Conservation (phyloP, 2,888 invertebrate species). For the Allygus modestus region DNA sequence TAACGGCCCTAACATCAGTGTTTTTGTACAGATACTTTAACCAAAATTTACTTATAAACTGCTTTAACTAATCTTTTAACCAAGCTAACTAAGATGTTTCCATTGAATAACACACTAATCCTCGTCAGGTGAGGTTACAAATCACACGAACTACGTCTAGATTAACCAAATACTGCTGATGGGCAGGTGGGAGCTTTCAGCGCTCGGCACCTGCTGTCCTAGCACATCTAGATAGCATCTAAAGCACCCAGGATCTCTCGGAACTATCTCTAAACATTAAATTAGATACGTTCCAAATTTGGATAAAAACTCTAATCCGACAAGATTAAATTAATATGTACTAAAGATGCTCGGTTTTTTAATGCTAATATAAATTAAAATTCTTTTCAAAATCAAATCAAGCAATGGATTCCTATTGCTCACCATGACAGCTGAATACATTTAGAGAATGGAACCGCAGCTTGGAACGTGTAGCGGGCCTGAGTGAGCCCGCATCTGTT, state of each 20-base stretch:
- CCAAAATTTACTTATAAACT: no score
- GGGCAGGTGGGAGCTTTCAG: background rate
- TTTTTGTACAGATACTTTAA: no score
- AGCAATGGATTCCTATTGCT: no score
- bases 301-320: no score
- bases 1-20: no score
- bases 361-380: no score
- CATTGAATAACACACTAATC: no score
- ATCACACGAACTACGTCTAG: background rate
- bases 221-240: background rate
- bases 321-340: no score
- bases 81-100: no score
- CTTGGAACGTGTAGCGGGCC: background rate
- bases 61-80: no score
- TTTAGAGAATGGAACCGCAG: background rate
- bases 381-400: no score
- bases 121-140: background rate
- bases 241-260: background rate
- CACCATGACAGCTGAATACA: background rate
- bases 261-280: background rate
- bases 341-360: no score
- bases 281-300: background rate
- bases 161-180: background rate
- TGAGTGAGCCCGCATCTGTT: background rate
- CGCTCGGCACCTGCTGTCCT: background rate